These are phyloP conservation scores for Ciconia stormi DNA, from an alignment of 2,113 vertebrate genomes.

Conservation along the genomic window DNA sequence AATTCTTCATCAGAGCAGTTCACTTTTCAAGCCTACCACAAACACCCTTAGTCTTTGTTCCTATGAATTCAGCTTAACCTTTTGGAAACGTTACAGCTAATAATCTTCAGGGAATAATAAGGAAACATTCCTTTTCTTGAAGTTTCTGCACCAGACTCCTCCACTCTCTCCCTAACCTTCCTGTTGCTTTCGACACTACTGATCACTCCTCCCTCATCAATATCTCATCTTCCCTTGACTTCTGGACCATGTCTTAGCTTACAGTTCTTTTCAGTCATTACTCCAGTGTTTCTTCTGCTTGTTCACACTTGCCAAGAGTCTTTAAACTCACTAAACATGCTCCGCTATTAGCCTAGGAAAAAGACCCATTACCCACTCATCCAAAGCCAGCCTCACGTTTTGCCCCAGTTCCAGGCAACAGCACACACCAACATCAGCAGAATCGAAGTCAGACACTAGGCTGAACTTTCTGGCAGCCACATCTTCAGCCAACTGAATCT, in stretches of 20 bases:
- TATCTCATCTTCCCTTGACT: not conserved
- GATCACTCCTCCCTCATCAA: no score
- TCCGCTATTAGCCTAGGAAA: not conserved
- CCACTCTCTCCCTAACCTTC: not conserved
- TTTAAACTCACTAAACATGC: fast-evolving
- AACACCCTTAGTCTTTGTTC: not conserved
- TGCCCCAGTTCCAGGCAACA: not conserved
- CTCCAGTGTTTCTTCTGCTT: not conserved
- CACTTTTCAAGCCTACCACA: not conserved
- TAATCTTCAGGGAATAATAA: not conserved
- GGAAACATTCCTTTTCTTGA: not conserved
- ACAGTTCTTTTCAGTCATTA: not conserved
- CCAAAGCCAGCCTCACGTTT: fast-evolving
- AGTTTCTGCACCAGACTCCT: not conserved
- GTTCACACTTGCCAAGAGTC: not conserved
- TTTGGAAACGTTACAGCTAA: not conserved
- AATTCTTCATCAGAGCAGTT: not conserved
- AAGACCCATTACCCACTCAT: fast-evolving
- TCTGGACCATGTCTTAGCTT: not conserved
- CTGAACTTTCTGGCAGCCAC: not conserved
- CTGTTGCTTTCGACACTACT: fast-evolving
- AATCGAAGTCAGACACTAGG: not conserved
- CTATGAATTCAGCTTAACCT: not conserved
- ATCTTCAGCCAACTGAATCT: not conserved
- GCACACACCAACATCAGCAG: not conserved